These are phyloP conservation scores for Bothrops jararaca DNA, from an alignment of 2,113 vertebrate species.

Conservation along the genomic window DNA sequence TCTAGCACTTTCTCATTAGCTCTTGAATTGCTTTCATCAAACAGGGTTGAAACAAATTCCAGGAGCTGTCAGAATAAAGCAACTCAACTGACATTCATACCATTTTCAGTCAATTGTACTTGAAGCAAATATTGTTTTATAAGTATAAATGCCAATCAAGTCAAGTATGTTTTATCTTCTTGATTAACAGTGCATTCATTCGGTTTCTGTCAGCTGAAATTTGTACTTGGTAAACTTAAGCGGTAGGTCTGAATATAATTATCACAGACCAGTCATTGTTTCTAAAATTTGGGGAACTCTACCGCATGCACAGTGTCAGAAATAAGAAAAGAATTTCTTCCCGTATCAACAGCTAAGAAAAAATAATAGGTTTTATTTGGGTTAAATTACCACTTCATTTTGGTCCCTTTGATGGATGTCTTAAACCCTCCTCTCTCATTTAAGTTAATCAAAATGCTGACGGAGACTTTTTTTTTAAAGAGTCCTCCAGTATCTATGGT, in stretches of 20 bases:
- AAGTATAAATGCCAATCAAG: slow-evolving; percentile 7
- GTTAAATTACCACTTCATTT: slow-evolving; percentile 27
- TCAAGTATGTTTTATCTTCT: neutral
- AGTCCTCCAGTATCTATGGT: slow-evolving; percentile 58
- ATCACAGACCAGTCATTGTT: neutral
- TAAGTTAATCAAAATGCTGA: slow-evolving; percentile 67
- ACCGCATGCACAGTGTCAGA: slow-evolving; percentile 23
- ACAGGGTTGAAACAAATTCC: neutral
- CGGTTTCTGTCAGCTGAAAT: neutral
- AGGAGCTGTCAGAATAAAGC: neutral
- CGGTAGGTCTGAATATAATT: slow-evolving; percentile 15
- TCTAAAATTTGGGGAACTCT: slow-evolving; percentile 26
- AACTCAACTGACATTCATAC: neutral
- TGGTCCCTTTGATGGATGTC: slow-evolving; percentile 26
- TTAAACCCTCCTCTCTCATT: slow-evolving; percentile 48
- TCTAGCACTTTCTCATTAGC: slow-evolving; percentile 12
- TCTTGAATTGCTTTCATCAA: slow-evolving; percentile 22
- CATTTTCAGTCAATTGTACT: neutral
- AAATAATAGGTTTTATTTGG: slow-evolving; percentile 29
- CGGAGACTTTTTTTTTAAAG: slow-evolving; percentile 41
- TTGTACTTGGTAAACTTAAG: slow-evolving; percentile 18
- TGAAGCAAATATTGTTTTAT: neutral
- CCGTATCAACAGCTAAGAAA: slow-evolving; percentile 36
- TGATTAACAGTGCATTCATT: neutral
- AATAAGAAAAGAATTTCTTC: slow-evolving; percentile 15